Evolutionary conservation across 1,140 invertebrate genomes (phyloP), one percentile per base, ranked within the genome.

Genomic region (Coenobita brevimanus): DNA sequence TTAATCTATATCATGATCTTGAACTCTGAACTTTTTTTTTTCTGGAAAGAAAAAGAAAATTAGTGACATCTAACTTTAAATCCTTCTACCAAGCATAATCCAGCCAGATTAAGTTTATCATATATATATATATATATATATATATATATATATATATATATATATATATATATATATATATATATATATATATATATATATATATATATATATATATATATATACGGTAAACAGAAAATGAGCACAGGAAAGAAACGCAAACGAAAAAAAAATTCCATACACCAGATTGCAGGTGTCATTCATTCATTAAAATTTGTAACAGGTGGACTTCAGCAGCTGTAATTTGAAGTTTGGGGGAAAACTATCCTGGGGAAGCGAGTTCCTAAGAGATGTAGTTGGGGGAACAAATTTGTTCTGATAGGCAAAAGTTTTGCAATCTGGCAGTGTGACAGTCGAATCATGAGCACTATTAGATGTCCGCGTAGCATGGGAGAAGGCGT

Each of bases 171-270:
- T 41, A 75, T 33, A 75, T 75, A 15, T 13, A 17, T 30, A 17
- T 69, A 17, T 8, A 15, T 17, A 69, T 17, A 69, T 30, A 30
- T 17, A 75, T 41, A 75, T 75, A 75, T 75, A 75, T 75, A 75
- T 75, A 41, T 75, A 75, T 75, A 41, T 75, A 75, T 75, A 75
- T 75, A 75, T 75, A 41, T 75, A 41, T 75, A 75, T 75, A 75
- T 75, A 75, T 75, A 75, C 41, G 41, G 33, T 10, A 36, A 21
- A 75, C 8, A 75, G 4, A 75, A 36, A 75, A 38, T 36, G 6
- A 75, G 33, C 33, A 8, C 33, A 36, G 41, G 33, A 75, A 8
- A 75, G 33, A 75, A 36, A 75, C 3, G 24, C 8, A 75, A 36
- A 75, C 41, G 41, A 13, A 75, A 13, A 75, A 13, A 75, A 13